These are phyloP conservation scores for Mormyrops boulengeri DNA, from an alignment of 2,797 vertebrate genomes.

Conservation along the genomic window DNA sequence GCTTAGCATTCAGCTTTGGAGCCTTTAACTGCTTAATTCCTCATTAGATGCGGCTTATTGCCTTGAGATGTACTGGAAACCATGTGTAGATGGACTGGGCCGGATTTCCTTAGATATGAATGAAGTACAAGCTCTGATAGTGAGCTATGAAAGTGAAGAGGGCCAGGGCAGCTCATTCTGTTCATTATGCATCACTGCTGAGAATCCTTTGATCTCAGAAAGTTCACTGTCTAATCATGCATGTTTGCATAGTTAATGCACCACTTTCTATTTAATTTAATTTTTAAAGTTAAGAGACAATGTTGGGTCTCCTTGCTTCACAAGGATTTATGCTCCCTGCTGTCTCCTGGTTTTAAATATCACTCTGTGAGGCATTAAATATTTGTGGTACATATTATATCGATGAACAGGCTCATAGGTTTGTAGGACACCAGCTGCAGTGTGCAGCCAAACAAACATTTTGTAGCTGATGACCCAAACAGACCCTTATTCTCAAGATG, in stretches of 20 bases:
- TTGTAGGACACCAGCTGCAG: neutral
- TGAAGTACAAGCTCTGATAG: neutral
- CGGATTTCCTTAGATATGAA: neutral
- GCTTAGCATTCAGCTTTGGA: neutral
- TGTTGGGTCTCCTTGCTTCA: neutral
- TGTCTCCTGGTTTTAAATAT: neutral
- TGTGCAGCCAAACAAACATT: neutral
- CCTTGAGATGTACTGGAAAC: neutral
- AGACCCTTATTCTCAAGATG: neutral
- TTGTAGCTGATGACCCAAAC: neutral
- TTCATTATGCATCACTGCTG: neutral
- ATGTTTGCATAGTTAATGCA: neutral
- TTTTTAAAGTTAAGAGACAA: neutral
- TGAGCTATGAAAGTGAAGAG: neutral
- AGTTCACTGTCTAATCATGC: neutral
- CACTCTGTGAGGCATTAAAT: neutral
- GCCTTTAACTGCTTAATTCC: conserved; percentile 9
- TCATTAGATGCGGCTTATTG: conserved; percentile 7
- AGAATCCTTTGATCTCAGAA: conserved; percentile 10
- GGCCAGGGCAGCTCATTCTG: neutral
- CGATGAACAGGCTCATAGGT: neutral
- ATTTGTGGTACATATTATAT: neutral
- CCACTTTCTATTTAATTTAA: conserved; percentile 5
- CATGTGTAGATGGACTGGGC: neutral
- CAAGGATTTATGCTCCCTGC: neutral